Evolutionary conservation across 2,888 invertebrate genomes (phyloP), one percentile per base, ranked within the genome.

Genomic region (Lacanobia wlatinum): DNA sequence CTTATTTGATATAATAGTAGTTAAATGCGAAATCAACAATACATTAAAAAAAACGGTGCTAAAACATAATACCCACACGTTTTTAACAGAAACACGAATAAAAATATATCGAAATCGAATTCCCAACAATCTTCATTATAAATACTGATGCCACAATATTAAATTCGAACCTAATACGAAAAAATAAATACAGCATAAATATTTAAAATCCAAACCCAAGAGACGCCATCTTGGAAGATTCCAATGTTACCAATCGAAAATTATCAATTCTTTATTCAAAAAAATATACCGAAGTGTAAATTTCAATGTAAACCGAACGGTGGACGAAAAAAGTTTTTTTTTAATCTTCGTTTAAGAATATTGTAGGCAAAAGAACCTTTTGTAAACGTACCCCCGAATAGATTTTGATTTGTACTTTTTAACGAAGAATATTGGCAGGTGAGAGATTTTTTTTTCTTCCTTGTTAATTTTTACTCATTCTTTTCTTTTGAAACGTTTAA

Each of bases 371-470:
- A 73, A 56, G 56, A 70, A 59, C 28, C 83, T 84, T 84, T 85
- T 85, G 85, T 86, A 60, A 62, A 65, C 66, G 59, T 67, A 70
- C 63, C 67, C 46, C 52, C 64, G 71, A 86, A 76, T 73, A 81
- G 82, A 81, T 76, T 83, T 75, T 83, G 83, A 84, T 86, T 86
- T 84, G 79, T 81, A 79, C 78, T 76, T 82, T 74, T 70, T 74
- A 82, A 72, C 64, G 77, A 83, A 76, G 66, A 76, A 72, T 83
- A 79, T 83, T 76, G 76, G 81, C 76, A 84, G 76, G 83, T 84
- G 83, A 80, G 74, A 80, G 21, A 38, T 43, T 61, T 67, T 76
- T n/a, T 70, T 70, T 62, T 62, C 50, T 28, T 61, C 38, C 46
- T 62, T 65, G 34, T 73, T 52, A 78, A 82, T 73, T 82, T 80